Base-by-base conservation (phyloP, 1,140 invertebrate genomes). In the Brachionus calyciflorus region DNA sequence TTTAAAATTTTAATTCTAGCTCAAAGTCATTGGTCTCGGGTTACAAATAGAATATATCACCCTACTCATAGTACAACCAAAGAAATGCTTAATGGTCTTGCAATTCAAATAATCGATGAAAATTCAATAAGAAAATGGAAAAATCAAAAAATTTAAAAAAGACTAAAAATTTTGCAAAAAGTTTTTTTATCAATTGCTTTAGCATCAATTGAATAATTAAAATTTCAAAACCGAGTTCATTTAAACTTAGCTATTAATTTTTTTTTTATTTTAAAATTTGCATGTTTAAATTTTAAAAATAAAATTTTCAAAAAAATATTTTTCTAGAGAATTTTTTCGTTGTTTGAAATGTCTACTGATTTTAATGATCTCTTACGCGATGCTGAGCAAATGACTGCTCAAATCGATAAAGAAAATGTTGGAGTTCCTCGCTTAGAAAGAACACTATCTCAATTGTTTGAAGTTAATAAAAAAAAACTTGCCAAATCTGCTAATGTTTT, bases 381-480 rank as follows among this genome's bases (percentile, higher is more conserved):
- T 30, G 69, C 69, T 12, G 69, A 73, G 69, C 46, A 73, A 73
- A 49, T 73, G 46, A 40, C 69, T 9, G 69, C 69, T 40, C 69
- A 51, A 24, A 73, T 73, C 9, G 69, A 73, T 30, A 73, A 73
- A 53, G 69, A 73, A 73, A 73, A 73, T 40, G 24, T 33, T n/a
- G 69, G 69, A n/a, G 19, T 73, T 12, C 69, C 69, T 9, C 46
- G 69, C 6, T 9, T 73, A 1, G 10, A 73, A 7, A 28, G 69
- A 73, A 73, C 69, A 19, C 19, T 73, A 24, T 40, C 69, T 12
- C 69, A 73, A 73, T 40, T 73, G 24, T 37, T 30, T 12, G 69
- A 73, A 21, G 28, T 41, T 3, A 49, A 48, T 12, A 49, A 51
- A 55, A 73, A 51, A 73, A 73, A 73, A 30, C 28, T 73, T 51